These are phyloP conservation scores for Engraulis encrasicolus DNA, from an alignment of 2,113 vertebrate species.

Conservation along the genomic window DNA sequence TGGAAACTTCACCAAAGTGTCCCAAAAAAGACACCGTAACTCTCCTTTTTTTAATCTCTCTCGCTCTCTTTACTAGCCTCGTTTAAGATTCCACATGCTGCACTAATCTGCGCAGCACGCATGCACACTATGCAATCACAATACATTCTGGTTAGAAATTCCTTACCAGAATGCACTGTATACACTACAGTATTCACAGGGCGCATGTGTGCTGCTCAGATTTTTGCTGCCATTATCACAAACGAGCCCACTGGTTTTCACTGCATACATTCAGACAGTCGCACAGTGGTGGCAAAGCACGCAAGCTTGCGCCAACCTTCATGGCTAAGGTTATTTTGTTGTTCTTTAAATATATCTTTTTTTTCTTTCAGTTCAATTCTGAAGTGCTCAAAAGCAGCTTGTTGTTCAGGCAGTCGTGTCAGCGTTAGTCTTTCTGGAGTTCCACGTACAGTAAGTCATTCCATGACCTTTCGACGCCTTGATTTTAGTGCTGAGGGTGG, in stretches of 20 bases:
- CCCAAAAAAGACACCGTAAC: too few relatives aligned
- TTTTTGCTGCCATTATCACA: too few relatives aligned
- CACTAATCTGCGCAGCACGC: too few relatives aligned
- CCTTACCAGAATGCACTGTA: too few relatives aligned
- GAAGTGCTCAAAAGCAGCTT: conserved; percentile 5
- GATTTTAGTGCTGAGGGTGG: not conserved
- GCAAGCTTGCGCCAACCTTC: not conserved
- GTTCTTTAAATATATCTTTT: not conserved
- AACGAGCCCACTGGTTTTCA: too few relatives aligned
- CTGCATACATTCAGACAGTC: conserved; percentile 31
- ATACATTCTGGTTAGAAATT: too few relatives aligned
- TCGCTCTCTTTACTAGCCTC: too few relatives aligned
- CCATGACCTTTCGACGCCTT: not conserved
- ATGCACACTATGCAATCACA: too few relatives aligned
- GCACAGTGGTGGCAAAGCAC: not conserved
- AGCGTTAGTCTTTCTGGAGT: not conserved
- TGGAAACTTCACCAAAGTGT: not conserved
- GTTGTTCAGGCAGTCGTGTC: not conserved
- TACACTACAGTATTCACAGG: too few relatives aligned
- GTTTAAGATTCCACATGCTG: too few relatives aligned
- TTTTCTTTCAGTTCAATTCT: not conserved
- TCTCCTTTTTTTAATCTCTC: not conserved
- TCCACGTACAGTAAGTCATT: not conserved
- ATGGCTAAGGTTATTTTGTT: not conserved
- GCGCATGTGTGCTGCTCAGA: too few relatives aligned